Conservation (phyloP, 2,888 invertebrate genomes). For the Phortica okadai region DNA sequence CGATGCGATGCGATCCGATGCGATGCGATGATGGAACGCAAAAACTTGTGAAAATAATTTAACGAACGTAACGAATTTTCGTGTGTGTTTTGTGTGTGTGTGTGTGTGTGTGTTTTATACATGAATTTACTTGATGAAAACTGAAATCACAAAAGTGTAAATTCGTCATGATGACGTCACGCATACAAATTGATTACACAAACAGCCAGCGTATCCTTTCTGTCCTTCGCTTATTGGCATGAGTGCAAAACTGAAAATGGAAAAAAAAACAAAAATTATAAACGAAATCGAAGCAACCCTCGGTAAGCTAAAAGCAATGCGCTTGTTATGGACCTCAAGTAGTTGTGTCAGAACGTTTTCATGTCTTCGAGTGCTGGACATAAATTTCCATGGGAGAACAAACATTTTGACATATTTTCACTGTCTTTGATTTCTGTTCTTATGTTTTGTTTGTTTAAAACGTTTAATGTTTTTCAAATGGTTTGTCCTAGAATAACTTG, state of each 20-base stretch:
- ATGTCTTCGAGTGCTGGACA: conserved; percentile 31
- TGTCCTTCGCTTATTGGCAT: conserved; percentile 28
- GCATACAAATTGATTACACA: conserved; percentile 72
- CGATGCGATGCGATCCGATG: no score
- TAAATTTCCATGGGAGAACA: conserved; percentile 65
- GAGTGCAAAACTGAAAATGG: neutral
- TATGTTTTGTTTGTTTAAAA: conserved; percentile 51
- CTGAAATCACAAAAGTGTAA: conserved; percentile 63
- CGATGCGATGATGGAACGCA: no score
- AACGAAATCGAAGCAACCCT: neutral
- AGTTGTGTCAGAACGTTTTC: neutral
- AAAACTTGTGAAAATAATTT: conserved; percentile 3
- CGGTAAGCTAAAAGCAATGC: neutral
- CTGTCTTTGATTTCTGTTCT: conserved; percentile 53
- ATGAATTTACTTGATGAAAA: conserved; percentile 33
- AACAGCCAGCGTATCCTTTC: conserved; percentile 50
- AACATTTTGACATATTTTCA: conserved; percentile 70
- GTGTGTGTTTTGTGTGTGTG: neutral
- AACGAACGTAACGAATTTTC: conserved; percentile 26
- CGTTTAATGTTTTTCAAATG: neutral
- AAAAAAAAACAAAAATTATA: neutral
- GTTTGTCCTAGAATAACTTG: no score
- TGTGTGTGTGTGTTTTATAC: neutral
- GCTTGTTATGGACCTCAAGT: neutral
- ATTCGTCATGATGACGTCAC: conserved; percentile 76